phyloP scores from a whole-genome alignment of 2,113 vertebrate genomes.

The Calcarius ornatus region DNA sequence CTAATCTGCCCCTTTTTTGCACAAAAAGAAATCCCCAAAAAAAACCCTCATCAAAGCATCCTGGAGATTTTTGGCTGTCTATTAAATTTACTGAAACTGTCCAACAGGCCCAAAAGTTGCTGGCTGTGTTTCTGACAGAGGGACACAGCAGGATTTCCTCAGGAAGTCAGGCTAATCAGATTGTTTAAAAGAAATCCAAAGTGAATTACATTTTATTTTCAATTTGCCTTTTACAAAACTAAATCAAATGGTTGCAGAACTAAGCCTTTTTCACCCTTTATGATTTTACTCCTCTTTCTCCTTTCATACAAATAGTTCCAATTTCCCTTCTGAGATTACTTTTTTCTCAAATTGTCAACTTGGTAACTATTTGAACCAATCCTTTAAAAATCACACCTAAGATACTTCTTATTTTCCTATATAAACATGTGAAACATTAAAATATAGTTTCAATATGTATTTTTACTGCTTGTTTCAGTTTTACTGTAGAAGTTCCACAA shows the following conservation, averaged over 20 bases:
- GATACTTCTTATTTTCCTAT: not conserved
- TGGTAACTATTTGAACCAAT: not conserved
- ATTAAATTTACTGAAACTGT: not conserved
- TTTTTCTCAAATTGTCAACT: not conserved
- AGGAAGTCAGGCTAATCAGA: slow-evolving; percentile 18
- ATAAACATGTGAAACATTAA: not conserved
- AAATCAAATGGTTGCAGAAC: not conserved
- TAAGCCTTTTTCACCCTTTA: not conserved
- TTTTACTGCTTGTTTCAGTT: not conserved
- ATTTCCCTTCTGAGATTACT: not conserved
- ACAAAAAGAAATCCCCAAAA: not conserved
- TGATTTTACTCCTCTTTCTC: not conserved
- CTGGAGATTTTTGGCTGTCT: not conserved
- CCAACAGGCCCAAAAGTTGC: not conserved
- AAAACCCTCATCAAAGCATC: not conserved
- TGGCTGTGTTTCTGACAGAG: slow-evolving; percentile 6
- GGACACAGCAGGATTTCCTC: slow-evolving; percentile 48
- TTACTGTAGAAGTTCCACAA: not conserved
- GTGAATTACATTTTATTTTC: not conserved
- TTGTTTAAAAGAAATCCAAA: slow-evolving; percentile 4
- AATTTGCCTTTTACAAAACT: not conserved
- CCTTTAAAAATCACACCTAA: not conserved
- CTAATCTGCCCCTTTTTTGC: not conserved
- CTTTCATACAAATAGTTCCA: not conserved
- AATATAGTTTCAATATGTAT: not conserved